phyloP scores from a whole-genome alignment of 2,113 vertebrate genomes.

The Pogonocichla stellata region DNA sequence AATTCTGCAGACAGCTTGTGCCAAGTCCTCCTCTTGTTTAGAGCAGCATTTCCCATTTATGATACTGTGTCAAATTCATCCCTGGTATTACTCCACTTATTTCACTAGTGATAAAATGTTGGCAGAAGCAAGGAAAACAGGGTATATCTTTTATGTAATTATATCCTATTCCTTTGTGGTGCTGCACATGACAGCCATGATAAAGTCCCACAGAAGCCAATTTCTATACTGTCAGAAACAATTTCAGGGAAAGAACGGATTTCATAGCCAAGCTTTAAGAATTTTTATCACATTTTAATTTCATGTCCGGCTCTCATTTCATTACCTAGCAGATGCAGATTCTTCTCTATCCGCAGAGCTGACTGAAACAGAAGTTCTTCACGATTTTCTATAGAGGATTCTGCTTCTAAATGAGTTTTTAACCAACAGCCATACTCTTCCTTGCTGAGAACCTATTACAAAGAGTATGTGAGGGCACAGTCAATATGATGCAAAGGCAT shows the following conservation, averaged over 20 bases:
- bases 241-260: not conserved
- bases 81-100: not conserved
- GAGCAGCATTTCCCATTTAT: not conserved
- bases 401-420: constrained; percentile 89
- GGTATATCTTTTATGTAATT: not conserved
- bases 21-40: not conserved
- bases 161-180: not conserved
- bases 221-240: constrained; percentile 20
- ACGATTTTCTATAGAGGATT: constrained; percentile 88
- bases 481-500: not conserved
- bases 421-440: constrained; percentile 95
- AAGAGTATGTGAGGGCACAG: not conserved
- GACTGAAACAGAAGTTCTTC: constrained; percentile 93
- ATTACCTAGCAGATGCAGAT: constrained; percentile 92
- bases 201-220: constrained; percentile 1
- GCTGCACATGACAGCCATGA: not conserved
- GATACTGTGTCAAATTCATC: not conserved
- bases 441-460: constrained; percentile 84
- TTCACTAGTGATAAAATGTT: not conserved
- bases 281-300: constrained; percentile 19
- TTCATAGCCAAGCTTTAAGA: constrained; percentile 13
- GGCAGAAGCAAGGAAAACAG: not conserved
- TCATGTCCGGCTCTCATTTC: not conserved
- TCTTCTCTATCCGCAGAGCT: constrained; percentile 87
- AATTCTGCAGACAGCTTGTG: not conserved